Conservation (phyloP, 2,113 vertebrate genomes). For the human (Homo sapiens) region DNA sequence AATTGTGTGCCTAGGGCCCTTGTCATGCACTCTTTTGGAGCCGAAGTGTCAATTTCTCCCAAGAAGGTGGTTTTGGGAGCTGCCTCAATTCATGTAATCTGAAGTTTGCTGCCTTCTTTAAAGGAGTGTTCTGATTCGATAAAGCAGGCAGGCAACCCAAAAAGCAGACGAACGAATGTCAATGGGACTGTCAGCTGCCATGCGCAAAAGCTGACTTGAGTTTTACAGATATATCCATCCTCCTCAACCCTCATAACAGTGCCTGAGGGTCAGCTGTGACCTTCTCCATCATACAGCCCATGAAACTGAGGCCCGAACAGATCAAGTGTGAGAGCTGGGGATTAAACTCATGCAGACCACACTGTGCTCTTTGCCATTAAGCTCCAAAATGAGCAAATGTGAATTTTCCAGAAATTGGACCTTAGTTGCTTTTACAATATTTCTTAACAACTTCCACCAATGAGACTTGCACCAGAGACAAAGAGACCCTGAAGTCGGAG, state of each 20-base stretch:
- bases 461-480: not conserved
- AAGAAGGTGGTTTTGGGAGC: not conserved
- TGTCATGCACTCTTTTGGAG: not conserved
- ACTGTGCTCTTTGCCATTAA: not conserved
- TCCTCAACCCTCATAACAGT: rapidly evolving
- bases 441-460: not conserved
- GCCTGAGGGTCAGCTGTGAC: too few relatives aligned
- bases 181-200: not conserved
- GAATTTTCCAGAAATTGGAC: not conserved
- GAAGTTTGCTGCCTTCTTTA: not conserved
- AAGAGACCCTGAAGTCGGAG: not conserved
- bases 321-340: not conserved
- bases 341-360: not conserved
- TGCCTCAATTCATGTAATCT: not conserved
- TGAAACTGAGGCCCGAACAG: not conserved
- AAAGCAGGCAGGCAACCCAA: not conserved
- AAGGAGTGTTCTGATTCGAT: not conserved
- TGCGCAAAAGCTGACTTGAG: rapidly evolving
- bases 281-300: not conserved
- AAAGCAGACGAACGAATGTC: not conserved
- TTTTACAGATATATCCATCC: rapidly evolving
- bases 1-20: not conserved
- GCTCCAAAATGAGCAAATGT: not conserved
- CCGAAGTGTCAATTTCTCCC: not conserved
- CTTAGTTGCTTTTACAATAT: not conserved